Evolutionary conservation across 1,140 invertebrate species (phyloP).

Genomic region (Gonioctena quinquepunctata): DNA sequence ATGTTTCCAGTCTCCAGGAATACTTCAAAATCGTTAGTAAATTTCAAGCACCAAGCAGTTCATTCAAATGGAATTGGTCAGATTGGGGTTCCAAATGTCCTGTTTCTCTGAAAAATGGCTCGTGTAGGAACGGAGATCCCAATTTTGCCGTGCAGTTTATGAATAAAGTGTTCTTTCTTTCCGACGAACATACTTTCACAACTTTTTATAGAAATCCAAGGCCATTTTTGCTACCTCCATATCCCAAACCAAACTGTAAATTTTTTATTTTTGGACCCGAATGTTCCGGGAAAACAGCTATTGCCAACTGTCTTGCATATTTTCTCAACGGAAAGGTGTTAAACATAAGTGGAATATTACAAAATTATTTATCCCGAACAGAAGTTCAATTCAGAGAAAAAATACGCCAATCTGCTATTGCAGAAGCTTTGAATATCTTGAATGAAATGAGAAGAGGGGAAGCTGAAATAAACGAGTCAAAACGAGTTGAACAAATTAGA

Average conservation of each 20-base stretch:
- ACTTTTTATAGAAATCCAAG: conserved; percentile 64
- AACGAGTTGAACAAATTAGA: conserved; percentile 29
- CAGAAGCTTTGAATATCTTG: conserved; percentile 35
- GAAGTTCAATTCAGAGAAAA: conserved; percentile 53
- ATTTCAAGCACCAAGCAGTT: conserved; percentile 33
- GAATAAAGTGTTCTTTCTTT: conserved; percentile 63
- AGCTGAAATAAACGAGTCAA: conserved; percentile 19
- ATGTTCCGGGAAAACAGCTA: conserved; percentile 52
- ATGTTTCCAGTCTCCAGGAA: conserved; percentile 40
- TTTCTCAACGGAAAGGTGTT: conserved; percentile 49
- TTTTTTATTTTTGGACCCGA: conserved; percentile 57
- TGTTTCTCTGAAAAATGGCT: conserved; percentile 60
- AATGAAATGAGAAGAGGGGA: conserved; percentile 25
- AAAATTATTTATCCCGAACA: conserved; percentile 42
- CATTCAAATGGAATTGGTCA: conserved; percentile 56
- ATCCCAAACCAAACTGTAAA: conserved; percentile 52
- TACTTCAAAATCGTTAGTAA: conserved; percentile 44
- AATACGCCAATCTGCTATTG: conserved; percentile 52
- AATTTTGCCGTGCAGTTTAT: conserved; percentile 62
- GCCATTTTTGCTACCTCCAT: conserved; percentile 56
- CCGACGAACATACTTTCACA: conserved; percentile 54
- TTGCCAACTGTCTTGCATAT: conserved; percentile 50
- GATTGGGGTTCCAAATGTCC: conserved; percentile 64
- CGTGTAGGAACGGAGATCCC: conserved; percentile 53
- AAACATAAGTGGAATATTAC: conserved; percentile 47